Base-by-base conservation (phyloP, 2,888 invertebrate genomes). In the Hydraecia micacea region DNA sequence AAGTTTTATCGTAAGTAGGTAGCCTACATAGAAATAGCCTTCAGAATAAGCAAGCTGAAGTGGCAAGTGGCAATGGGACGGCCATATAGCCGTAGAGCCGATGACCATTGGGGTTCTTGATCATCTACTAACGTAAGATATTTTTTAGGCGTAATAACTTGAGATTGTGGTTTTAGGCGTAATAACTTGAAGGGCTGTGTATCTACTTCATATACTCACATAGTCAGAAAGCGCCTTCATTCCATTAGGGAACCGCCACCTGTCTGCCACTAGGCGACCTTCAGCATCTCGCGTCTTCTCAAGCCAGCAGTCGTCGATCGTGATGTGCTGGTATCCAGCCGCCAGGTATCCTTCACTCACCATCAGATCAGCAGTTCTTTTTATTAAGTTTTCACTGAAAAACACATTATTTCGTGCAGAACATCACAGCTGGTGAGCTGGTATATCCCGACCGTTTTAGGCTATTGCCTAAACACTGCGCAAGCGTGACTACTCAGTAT, bases 261-360 rank as follows among this genome's bases (percentile, higher is more conserved):
- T 97, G 91, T 98, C 98, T 0, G 98, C 96, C 65, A 97, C 97
- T 67, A 98, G 95, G 75, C 96, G 96, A 0, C 98, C 97, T 5
- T 97, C 95, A 25, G 93, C 88, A 75, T 97, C 97, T 55, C 98
- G 95, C 25, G 97, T 89, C 86, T 95, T 97, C 86, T 98, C 97
- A 91, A 98, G 93, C 98, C 98, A 98, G 92, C 98, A 98, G 93
- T 98, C 98, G 87, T 98, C 98, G 68, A 98, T 97, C 73, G 97
- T 97, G 0, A 98, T 94, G 89, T 98, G 98, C 84, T 98, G 96
- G 92, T 98, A 98, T 0, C 98, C 98, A 1, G 97, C 98, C 21
- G 96, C 97, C 6, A 95, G 92, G 91, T 97, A 98, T 0, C 98
- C 98, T 84, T 97, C 97, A 1, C 95, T 93, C 0, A 97, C 97